phyloP scores from a whole-genome alignment of 2,113 vertebrate genomes.

The Spermophilus dauricus region DNA sequence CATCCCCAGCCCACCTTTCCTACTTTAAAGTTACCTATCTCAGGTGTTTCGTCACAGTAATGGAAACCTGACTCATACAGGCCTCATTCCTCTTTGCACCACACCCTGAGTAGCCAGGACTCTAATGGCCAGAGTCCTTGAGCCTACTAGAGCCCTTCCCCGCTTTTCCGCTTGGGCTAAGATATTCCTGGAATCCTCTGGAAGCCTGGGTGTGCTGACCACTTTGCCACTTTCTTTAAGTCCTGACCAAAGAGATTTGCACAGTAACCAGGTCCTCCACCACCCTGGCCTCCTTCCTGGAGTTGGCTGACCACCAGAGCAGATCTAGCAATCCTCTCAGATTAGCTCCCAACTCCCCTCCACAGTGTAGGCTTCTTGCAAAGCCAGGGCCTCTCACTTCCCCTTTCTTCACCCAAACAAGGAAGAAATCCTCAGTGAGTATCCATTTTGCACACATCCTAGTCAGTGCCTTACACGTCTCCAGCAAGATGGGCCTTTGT shows the following conservation, averaged over 20 bases:
- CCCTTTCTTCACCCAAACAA: constrained; percentile 10
- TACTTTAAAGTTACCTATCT: neutral
- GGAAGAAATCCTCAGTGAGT: neutral
- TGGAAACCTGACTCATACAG: neutral
- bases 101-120: neutral
- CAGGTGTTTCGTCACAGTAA: neutral
- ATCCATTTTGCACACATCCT: neutral
- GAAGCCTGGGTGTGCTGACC: neutral
- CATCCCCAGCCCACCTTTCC: neutral
- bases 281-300: neutral
- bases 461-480: neutral
- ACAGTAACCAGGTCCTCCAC: neutral
- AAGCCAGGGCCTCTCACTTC: neutral
- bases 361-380: neutral
- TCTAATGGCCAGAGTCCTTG: neutral
- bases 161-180: neutral
- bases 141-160: neutral
- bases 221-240: neutral
- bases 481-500: neutral
- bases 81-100: neutral
- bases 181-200: neutral
- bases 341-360: neutral
- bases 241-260: constrained; percentile 1
- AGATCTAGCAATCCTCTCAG: neutral
- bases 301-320: neutral